Evolutionary conservation across 2,797 vertebrate species (phyloP).

Genomic region (Pelobates cultripes): DNA sequence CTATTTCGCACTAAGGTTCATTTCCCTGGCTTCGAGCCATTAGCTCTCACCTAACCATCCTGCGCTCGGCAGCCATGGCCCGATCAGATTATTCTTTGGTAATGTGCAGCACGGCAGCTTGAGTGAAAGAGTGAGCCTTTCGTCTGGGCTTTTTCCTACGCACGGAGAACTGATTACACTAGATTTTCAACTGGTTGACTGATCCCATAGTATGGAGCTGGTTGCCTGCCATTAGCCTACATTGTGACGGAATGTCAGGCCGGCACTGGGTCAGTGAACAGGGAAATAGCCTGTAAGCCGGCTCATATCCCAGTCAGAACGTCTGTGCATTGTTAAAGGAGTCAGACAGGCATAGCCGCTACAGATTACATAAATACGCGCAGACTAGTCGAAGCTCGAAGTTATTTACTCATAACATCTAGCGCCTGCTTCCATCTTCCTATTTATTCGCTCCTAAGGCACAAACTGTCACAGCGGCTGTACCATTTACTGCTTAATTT

Average conservation of each 20-base stretch:
- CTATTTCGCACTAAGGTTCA: constrained; percentile 13
- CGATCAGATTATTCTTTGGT: neutral
- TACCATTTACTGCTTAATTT: too few species aligned
- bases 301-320: constrained; percentile 62
- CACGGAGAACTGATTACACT: neutral
- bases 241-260: constrained; percentile 14
- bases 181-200: constrained; percentile 36
- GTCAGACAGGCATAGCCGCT: constrained; percentile 60
- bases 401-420: neutral
- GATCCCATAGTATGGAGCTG: neutral
- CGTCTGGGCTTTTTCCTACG: neutral
- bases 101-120: rapidly evolving
- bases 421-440: neutral
- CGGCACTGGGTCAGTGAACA: constrained; percentile 53
- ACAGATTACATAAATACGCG: constrained; percentile 54
- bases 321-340: constrained; percentile 50
- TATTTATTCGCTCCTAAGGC: neutral
- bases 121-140: neutral
- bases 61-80: neutral
- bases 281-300: constrained; percentile 60
- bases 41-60: constrained; percentile 15
- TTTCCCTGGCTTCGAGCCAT: constrained; percentile 17
- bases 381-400: neutral
- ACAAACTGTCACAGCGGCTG: too few species aligned
- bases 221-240: constrained; percentile 42